These are phyloP conservation scores for Notodonta dromedarius DNA, from an alignment of 2,888 invertebrate species.

Conservation along the genomic window DNA sequence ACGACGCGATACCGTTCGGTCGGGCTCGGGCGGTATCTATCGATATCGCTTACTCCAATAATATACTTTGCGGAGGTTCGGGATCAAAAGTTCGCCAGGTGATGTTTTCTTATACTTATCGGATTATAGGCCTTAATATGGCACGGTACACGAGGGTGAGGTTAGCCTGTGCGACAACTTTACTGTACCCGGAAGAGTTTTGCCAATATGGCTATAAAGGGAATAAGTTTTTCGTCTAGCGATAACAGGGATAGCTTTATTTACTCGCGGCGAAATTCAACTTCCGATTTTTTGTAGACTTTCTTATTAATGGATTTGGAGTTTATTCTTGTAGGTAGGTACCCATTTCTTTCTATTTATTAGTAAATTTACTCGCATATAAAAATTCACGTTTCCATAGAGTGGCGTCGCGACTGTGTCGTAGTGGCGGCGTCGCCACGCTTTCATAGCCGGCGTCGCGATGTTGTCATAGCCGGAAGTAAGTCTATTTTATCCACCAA, in stretches of 20 bases:
- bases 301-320: neutral
- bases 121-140: neutral
- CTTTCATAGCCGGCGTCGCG: too few species aligned
- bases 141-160: neutral
- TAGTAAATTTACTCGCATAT: too few species aligned
- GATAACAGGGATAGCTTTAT: neutral
- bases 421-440: too few species aligned
- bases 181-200: neutral
- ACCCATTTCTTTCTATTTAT: too few species aligned
- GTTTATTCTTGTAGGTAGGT: neutral
- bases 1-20: neutral
- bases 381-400: too few species aligned
- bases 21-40: neutral
- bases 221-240: conserved; percentile 4
- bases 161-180: neutral
- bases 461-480: too few species aligned
- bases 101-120: conserved; percentile 2
- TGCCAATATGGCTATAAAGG: neutral
- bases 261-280: neutral
- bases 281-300: neutral
- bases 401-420: too few species aligned
- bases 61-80: neutral
- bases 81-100: neutral
- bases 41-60: neutral
- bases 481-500: too few species aligned